Base-by-base conservation (phyloP, 2,113 vertebrate genomes). In the Dunckerocampus dactyliophorus region DNA sequence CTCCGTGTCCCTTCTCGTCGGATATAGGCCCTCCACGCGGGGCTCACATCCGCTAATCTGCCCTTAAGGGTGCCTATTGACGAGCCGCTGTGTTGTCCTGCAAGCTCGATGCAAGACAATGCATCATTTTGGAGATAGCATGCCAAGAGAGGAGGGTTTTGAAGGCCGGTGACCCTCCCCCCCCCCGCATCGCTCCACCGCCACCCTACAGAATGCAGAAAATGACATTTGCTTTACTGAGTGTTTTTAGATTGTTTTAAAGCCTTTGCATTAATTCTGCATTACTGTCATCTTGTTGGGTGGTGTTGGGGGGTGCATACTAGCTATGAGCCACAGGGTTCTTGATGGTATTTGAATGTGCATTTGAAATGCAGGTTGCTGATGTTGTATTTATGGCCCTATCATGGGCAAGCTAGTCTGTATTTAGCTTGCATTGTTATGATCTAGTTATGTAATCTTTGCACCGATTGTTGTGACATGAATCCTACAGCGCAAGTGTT, bases 1-100 rank as follows among this genome's bases (percentile, higher is more conserved):
- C 86, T 84, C 70, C 9, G n/a, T 42, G 56, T 70, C 71, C 69
- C 62, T 77, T 76, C 76, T 65, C 61, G 12, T 34, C 45, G 59
- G 47, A 72, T 75, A 59, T 46, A 53, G 52, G 24, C 53, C 31
- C 17, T 73, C 67, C 71, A 80, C 77, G 69, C 60, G 2, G 56
- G 46, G 71, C 73, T 53, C n/a, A 22, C 70, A 37, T 75, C 68
- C 60, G 49, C 57, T 70, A 43, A 85, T 81, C 67, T 76, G 71
- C 72, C 71, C 54, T 74, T 65, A 68, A 67, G 52, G 60, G 17
- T 11, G 4, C 45, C 16, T 57, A 82, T 80, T 45, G 81, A 84
- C 80, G 66, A 19, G 65, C 31, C 21, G 9, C 16, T 75, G 42
- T 47, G 65, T 65, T 67, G 59, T 54, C 21, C 24, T 43, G 39